Conservation (phyloP, 2,113 vertebrate genomes). For the Ovibos moschatus region DNA sequence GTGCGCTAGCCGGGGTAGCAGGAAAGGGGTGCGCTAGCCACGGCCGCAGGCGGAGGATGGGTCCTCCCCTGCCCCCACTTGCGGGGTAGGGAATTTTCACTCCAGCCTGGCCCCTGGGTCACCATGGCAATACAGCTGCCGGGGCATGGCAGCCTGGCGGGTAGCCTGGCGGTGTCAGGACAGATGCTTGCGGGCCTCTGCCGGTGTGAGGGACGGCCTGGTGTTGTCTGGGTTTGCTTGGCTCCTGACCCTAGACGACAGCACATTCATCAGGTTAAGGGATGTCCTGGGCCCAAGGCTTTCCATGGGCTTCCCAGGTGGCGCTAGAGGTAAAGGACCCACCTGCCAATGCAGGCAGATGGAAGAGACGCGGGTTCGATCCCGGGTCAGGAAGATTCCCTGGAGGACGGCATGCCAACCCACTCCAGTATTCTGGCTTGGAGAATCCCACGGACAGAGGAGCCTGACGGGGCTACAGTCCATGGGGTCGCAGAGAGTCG, state of each 20-base stretch:
- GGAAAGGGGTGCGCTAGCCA: background rate
- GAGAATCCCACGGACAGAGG: background rate
- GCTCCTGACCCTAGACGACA: background rate
- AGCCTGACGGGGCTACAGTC: background rate
- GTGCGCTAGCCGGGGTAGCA: background rate
- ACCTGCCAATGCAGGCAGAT: background rate
- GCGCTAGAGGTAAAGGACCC: background rate
- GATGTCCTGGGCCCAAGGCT: background rate
- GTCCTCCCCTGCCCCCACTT: background rate
- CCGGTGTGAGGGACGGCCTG: background rate
- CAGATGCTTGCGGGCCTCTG: background rate
- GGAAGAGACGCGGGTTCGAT: fast-evolving
- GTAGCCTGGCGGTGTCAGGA: background rate
- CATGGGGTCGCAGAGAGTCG: fast-evolving
- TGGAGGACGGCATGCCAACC: background rate
- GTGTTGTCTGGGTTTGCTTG: background rate
- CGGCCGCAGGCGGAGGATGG: background rate
- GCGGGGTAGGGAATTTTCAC: background rate
- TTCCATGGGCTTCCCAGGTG: background rate
- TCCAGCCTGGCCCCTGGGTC: background rate
- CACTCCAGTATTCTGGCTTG: background rate
- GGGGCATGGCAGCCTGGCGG: fast-evolving
- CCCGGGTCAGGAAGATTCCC: background rate
- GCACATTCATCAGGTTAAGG: background rate
- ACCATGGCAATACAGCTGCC: no score